Base-by-base conservation (phyloP, 35 echinoderm and acorn worm species). In the Apostichopus californicus region DNA sequence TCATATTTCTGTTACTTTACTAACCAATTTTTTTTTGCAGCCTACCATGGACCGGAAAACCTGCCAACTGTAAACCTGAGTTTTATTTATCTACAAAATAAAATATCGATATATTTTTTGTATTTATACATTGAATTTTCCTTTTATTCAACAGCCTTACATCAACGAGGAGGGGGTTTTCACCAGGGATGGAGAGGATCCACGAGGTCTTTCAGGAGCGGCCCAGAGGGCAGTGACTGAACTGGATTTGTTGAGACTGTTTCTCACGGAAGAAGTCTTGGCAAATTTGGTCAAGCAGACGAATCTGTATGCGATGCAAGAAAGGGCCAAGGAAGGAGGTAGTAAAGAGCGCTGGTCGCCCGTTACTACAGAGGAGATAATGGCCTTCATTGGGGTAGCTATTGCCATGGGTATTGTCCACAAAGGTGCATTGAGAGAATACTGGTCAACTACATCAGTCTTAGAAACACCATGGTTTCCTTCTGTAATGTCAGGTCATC, bases 261-360 rank as follows among this genome's bases (percentile, higher is more conserved):
- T 73, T 90, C 54, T 90, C 55, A 83, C 80, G 0, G 28, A 18
- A 55, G 6, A 55, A 83, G 80, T 83, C 54, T 5, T 87, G n/a
- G 22, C 64, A 2, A 71, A 71, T 87, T 18, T 87, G 58, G 61
- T 66, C 17, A 11, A 87, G 57, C 57, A 87, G 57, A 66, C 85
- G 9, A 87, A 87, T 18, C 25, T 63, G 57, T 87, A 87, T 87
- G 85, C 85, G 6, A 7, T 7, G 17, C 57, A 87, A 52, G 57
- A 59, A 13, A 64, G 85, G 85, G 6, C 80, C 5, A 83, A 55
- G 28, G 80, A 83, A 8, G 55, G 25, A 26, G 79, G 9, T 8
- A 52, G 18, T 34, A 34, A 34, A 34, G 28, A 34, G 28, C 28
- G 28, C 28, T 34, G 28, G 28, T 34, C 28, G 28, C 79, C 85